phyloP scores from a whole-genome alignment of 2,113 vertebrate genomes.

The Macquaria australasica region DNA sequence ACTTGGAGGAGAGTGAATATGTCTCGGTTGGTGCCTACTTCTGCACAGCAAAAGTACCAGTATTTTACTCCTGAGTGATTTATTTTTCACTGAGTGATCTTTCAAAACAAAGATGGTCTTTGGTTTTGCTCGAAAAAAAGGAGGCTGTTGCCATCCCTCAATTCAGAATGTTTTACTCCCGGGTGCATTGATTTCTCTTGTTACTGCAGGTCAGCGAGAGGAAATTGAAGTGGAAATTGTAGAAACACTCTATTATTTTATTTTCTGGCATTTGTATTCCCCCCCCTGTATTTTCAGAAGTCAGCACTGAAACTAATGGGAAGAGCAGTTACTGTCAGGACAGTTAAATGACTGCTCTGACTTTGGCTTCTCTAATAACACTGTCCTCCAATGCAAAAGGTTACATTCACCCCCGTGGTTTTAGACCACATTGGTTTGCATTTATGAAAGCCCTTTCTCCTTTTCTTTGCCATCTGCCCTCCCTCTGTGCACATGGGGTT shows the following conservation, averaged over 20 bases:
- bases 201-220: conserved; percentile 80
- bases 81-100: conserved; percentile 51
- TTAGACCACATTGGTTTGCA: conserved; percentile 71
- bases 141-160: conserved; percentile 53
- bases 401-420: conserved; percentile 78
- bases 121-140: conserved; percentile 47
- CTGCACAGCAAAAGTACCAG: conserved; percentile 40
- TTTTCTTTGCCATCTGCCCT: conserved; percentile 41
- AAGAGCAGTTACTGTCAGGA: conserved; percentile 73
- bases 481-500: conserved; percentile 52
- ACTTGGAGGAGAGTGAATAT: not conserved
- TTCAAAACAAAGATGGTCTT: conserved; percentile 62
- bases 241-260: conserved; percentile 81
- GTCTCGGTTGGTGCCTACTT: conserved; percentile 35
- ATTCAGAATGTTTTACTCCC: conserved; percentile 71
- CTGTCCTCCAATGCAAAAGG: conserved; percentile 77
- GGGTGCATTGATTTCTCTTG: conserved; percentile 81
- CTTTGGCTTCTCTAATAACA: conserved; percentile 77
- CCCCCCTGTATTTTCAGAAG: conserved; percentile 63
- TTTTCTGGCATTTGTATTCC: conserved; percentile 72
- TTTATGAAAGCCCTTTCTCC: conserved; percentile 69
- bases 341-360: conserved; percentile 75
- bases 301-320: conserved; percentile 67
- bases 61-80: conserved; percentile 58
- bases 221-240: conserved; percentile 85